phyloP scores from a whole-genome alignment of 2,113 vertebrate species.

The Platycercus adscitus region DNA sequence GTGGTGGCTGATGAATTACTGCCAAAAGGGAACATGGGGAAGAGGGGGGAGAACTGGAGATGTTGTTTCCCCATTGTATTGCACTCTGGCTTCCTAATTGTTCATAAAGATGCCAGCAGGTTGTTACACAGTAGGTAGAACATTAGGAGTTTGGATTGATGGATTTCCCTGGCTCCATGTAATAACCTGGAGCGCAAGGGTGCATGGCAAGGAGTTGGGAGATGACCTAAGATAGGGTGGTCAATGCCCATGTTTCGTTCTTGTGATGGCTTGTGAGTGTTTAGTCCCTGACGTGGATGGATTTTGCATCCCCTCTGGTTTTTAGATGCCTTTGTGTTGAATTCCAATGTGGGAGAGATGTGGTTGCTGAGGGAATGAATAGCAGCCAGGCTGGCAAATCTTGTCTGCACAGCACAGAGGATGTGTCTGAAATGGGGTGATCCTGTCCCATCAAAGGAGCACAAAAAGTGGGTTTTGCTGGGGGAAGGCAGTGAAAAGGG shows the following conservation, averaged over 20 bases:
- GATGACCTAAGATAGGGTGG: not conserved
- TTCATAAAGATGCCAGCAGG: conserved; percentile 84
- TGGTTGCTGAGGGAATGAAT: not conserved
- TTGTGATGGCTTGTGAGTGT: rapidly evolving
- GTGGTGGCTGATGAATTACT: conserved; percentile 68
- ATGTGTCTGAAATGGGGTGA: not conserved
- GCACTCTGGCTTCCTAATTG: conserved; percentile 79
- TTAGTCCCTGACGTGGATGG: not conserved
- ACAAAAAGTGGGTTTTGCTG: not conserved
- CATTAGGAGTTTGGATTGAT: conserved; percentile 70
- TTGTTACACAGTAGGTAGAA: conserved; percentile 78
- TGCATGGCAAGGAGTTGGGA: not conserved
- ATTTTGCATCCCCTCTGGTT: not conserved
- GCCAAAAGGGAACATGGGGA: conserved; percentile 31
- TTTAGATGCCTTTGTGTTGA: not conserved
- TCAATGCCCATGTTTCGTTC: not conserved
- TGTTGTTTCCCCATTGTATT: conserved; percentile 73
- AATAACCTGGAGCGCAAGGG: conserved; percentile 55
- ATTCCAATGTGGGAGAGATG: rapidly evolving
- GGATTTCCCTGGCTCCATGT: conserved; percentile 45
- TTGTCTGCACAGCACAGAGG: not conserved
- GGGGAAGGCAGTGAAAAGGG: not conserved
- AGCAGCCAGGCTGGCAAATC: not conserved
- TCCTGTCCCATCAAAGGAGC: not conserved
- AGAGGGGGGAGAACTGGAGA: not conserved